Percentiles rank a stretch among this genome's conserved stretches.
These are phyloP conservation scores for Epinotia ramella DNA, from an alignment of 2,888 invertebrate genomes.

Conservation along the genomic window DNA sequence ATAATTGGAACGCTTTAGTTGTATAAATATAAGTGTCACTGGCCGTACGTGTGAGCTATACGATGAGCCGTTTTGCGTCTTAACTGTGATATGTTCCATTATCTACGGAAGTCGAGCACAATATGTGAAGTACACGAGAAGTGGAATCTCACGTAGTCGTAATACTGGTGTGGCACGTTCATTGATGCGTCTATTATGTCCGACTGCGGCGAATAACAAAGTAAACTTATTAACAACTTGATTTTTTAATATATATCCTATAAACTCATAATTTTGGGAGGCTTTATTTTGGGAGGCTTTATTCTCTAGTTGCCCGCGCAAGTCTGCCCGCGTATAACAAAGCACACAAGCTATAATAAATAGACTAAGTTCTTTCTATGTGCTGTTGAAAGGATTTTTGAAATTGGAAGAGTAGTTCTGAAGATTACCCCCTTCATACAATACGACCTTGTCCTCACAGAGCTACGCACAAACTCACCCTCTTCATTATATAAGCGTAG, in stretches of 20 bases:
- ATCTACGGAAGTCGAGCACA: constrained; percentile 26
- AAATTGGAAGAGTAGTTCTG: too few relatives aligned
- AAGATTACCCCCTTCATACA: too few relatives aligned
- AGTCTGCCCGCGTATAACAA: too few relatives aligned
- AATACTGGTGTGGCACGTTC: constrained; percentile 80
- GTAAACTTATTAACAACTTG: constrained; percentile 1
- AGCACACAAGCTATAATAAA: too few relatives aligned
- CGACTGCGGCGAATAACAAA: constrained; percentile 67
- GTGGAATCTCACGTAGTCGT: constrained; percentile 69
- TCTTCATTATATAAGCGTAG: too few relatives aligned
- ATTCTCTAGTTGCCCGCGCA: too few relatives aligned
- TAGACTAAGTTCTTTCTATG: too few relatives aligned
- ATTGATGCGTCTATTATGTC: constrained; percentile 72
- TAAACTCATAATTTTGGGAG: too few relatives aligned
- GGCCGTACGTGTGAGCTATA: neutral
- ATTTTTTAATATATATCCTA: neutral
- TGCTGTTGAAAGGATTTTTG: too few relatives aligned
- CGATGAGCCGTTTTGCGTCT: neutral
- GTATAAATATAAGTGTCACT: neutral
- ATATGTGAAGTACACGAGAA: constrained; percentile 17
- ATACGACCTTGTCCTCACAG: too few relatives aligned
- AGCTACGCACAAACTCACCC: too few relatives aligned
- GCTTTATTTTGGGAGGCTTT: too few relatives aligned
- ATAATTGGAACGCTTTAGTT: neutral
- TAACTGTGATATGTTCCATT: neutral